Percentiles rank a stretch among this genome's conserved stretches.
Conservation (phyloP, 2,888 invertebrate genomes). For the Ryuthela nishihirai region DNA sequence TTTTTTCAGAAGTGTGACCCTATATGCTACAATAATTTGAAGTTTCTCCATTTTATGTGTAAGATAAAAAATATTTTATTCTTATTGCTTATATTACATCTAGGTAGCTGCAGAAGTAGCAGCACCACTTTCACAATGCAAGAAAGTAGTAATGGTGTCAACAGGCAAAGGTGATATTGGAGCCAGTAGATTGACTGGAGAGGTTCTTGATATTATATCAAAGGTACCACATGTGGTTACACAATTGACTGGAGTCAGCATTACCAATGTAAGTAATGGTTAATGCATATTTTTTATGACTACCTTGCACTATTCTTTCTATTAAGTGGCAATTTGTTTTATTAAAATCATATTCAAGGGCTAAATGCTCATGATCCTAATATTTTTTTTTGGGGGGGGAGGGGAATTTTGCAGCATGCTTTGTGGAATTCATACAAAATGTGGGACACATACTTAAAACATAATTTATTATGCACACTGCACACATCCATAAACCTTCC, state of each 20-base stretch:
- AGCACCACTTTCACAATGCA: conserved; percentile 86
- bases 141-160: conserved; percentile 95
- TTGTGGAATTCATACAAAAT: too few species aligned
- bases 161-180: conserved; percentile 82
- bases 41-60: conserved; percentile 15
- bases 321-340: too few species aligned
- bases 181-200: conserved; percentile 87
- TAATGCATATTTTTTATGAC: too few species aligned
- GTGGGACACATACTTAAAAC: too few species aligned
- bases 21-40: background rate
- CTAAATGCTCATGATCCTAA: too few species aligned
- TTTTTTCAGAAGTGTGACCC: background rate
- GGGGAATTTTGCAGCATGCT: too few species aligned
- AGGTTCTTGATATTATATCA: conserved; percentile 86
- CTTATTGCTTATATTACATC: conserved; percentile 20
- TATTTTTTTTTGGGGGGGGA: too few species aligned
- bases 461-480: too few species aligned
- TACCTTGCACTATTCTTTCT: too few species aligned
- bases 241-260: conserved; percentile 88
- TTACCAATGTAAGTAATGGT: conserved; percentile 56
- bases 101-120: conserved; percentile 95
- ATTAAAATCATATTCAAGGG: too few species aligned
- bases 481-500: too few species aligned
- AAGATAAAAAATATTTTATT: background rate
- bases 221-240: conserved; percentile 88